These are phyloP conservation scores for Uromys caudimaculatus DNA, from an alignment of 2,797 vertebrate species.

Conservation along the genomic window DNA sequence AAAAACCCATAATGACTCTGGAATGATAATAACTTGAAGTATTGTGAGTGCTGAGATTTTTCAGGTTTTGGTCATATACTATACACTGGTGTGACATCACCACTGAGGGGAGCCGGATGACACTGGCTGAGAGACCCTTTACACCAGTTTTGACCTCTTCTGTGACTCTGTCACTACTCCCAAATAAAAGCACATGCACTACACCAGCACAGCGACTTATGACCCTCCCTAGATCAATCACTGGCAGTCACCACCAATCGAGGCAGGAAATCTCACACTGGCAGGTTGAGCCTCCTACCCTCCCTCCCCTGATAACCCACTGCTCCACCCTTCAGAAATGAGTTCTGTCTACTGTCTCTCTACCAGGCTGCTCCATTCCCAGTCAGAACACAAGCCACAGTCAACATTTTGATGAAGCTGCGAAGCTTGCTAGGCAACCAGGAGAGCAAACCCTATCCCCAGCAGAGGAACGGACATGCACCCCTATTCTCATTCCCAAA, in stretches of 20 bases:
- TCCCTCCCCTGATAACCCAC: neutral
- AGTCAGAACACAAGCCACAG: neutral
- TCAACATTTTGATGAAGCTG: neutral
- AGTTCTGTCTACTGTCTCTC: neutral
- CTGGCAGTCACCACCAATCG: neutral
- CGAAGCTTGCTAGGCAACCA: neutral
- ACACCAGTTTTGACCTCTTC: neutral
- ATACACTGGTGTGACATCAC: rapidly evolving
- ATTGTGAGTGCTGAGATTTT: neutral
- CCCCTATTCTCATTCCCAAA: neutral
- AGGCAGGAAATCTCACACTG: neutral
- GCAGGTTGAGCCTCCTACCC: neutral
- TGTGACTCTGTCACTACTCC: neutral
- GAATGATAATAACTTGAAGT: neutral
- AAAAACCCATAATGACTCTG: neutral
- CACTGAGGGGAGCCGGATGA: neutral
- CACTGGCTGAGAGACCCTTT: rapidly evolving
- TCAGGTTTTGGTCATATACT: neutral
- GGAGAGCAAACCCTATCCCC: neutral
- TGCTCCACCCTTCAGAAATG: neutral
- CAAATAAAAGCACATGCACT: constrained; percentile 26
- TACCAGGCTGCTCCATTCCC: neutral
- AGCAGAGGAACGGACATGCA: neutral
- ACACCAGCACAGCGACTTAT: neutral
- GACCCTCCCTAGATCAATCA: neutral